Percentiles rank a stretch among this genome's conserved stretches.
Evolutionary conservation across 2,113 vertebrate genomes (phyloP).

Genomic region (Oreotrochilus melanogaster): DNA sequence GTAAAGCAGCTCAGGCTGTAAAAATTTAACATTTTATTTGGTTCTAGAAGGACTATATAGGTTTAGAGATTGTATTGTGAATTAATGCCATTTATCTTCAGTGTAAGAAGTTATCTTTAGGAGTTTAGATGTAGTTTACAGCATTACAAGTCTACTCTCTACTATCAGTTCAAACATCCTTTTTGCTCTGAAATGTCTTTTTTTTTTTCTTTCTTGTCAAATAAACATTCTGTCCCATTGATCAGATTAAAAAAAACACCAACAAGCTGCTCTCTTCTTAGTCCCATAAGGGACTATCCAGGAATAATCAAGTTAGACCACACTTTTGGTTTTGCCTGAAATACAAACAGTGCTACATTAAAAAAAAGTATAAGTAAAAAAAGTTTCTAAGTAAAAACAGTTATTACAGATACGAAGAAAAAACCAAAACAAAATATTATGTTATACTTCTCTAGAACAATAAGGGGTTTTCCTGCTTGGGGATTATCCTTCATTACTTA

Average conservation of each 20-base stretch:
- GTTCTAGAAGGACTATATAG: background rate
- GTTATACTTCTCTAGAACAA: background rate
- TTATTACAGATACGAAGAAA: background rate
- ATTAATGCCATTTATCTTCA: too few species aligned
- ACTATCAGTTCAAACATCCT: too few species aligned
- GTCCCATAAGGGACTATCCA: background rate
- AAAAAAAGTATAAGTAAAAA: background rate
- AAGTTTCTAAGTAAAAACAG: background rate
- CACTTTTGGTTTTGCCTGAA: background rate
- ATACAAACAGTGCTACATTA: background rate
- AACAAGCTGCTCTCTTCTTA: background rate
- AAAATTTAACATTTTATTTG: background rate
- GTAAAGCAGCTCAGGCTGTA: constrained; percentile 3
- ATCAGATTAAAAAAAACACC: background rate
- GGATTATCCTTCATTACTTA: background rate
- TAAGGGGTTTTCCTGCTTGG: background rate
- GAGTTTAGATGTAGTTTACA: too few species aligned
- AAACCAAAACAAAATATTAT: background rate
- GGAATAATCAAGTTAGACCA: background rate
- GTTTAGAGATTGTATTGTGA: background rate
- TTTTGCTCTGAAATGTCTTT: too few species aligned
- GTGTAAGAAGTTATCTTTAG: too few species aligned
- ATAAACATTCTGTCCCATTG: too few species aligned
- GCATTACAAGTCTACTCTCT: too few species aligned
- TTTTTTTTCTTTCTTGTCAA: too few species aligned